These are phyloP conservation scores for Benitochromis conjunctus DNA, from an alignment of 2,113 vertebrate genomes.

Conservation along the genomic window DNA sequence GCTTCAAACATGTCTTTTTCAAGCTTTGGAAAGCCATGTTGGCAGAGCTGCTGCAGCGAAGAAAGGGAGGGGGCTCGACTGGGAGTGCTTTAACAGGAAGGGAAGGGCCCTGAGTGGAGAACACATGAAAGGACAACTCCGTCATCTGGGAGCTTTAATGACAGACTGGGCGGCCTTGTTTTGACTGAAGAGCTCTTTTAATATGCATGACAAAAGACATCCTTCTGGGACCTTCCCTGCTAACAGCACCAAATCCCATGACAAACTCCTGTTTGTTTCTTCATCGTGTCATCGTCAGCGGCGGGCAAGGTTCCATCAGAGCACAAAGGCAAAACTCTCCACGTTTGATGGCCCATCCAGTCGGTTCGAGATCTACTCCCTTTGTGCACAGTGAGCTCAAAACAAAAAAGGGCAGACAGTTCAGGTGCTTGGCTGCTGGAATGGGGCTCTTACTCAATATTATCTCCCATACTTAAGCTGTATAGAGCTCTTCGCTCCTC, in stretches of 20 bases:
- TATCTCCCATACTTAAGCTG: not conserved
- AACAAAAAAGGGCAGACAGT: constrained; percentile 21
- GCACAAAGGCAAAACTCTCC: constrained; percentile 6
- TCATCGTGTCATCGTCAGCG: constrained; percentile 15
- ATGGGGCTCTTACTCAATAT: constrained; percentile 22
- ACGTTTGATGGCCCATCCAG: not conserved
- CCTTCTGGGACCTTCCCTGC: constrained; percentile 23
- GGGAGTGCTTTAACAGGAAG: constrained; percentile 46
- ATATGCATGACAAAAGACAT: constrained; percentile 61
- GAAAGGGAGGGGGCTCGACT: constrained; percentile 8
- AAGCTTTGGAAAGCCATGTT: not conserved
- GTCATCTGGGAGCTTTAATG: constrained; percentile 62
- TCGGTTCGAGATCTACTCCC: not conserved
- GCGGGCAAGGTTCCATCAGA: not conserved
- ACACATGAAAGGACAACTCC: constrained; percentile 59
- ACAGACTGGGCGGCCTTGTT: constrained; percentile 62
- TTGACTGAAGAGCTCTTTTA: constrained; percentile 63
- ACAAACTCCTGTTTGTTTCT: constrained; percentile 22
- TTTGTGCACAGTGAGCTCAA: constrained; percentile 5
- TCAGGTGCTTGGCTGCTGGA: constrained; percentile 11
- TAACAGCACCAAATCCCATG: constrained; percentile 13
- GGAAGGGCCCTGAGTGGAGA: constrained; percentile 43
- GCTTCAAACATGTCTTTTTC: not conserved
- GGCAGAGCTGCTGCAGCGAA: not conserved
- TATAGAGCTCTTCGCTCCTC: not conserved